These are phyloP conservation scores for Cataglyphis livida DNA, from an alignment of 2,888 invertebrate species.

Conservation along the genomic window DNA sequence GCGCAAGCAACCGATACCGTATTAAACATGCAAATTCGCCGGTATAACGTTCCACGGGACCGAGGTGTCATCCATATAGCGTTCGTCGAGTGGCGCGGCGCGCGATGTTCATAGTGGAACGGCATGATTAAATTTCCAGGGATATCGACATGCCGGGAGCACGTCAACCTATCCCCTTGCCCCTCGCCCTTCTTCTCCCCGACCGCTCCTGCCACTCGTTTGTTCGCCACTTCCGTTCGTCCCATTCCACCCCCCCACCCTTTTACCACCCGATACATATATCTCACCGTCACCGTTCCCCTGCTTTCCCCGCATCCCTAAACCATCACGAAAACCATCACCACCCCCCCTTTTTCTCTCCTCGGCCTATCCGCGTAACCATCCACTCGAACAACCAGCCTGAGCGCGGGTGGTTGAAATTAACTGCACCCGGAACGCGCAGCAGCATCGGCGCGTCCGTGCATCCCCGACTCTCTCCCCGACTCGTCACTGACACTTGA, in stretches of 20 bases:
- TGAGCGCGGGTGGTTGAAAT: constrained; percentile 68
- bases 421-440: constrained; percentile 71
- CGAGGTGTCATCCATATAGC: constrained; percentile 70
- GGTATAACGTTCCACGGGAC: constrained; percentile 77
- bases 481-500: constrained; percentile 47
- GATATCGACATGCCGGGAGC: constrained; percentile 81
- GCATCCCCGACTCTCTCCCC: constrained; percentile 31
- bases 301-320: constrained; percentile 7
- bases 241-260: constrained; percentile 41
- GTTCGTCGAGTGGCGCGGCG: constrained; percentile 63
- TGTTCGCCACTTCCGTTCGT: constrained; percentile 39
- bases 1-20: constrained; percentile 77
- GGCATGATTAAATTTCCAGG: constrained; percentile 82
- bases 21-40: constrained; percentile 82
- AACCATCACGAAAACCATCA: constrained; percentile 37
- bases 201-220: neutral
- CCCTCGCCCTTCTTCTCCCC: neutral
- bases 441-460: constrained; percentile 56
- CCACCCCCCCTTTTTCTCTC: constrained; percentile 72
- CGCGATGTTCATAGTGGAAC: constrained; percentile 74
- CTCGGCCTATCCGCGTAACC: constrained; percentile 70
- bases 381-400: constrained; percentile 62
- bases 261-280: constrained; percentile 56
- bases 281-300: constrained; percentile 59
- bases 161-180: constrained; percentile 64